Evolutionary conservation across 53 echinoderm and acorn worm species (phyloP), one percentile per base, ranked within the genome.

Genomic region (Zoroaster sp.): DNA sequence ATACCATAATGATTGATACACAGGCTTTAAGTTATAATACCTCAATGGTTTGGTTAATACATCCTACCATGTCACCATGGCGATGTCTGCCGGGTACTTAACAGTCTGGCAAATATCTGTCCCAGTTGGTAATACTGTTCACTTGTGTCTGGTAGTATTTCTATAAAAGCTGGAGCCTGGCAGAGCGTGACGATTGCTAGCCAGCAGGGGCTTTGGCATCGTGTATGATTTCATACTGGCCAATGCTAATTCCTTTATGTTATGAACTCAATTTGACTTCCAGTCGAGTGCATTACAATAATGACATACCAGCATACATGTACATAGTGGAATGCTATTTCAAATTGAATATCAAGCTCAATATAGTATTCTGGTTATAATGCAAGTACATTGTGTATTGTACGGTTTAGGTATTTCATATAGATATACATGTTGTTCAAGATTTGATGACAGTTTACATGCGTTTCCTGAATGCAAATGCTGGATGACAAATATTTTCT

Each of bases 1-100:
- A 83, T 20, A 77, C 45, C 33, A 31, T 13, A 20, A 49, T 85
- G 85, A 85, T 85, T 85, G 72, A 85, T 85, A 6, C 13, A 17
- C 69, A 23, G 83, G 69, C 34, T 51, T 32, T 51, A 17, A n/a
- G 23, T 35, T 46, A 36, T 72, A 85, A 69, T 85, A 47, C 85
- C 65, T 49, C 71, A 20, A 30, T 37, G 18, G 18, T 14, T 0
- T 69, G 85, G 85, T 68, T 36, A 69, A 85, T 37, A 31, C 85
- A 70, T 69, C 85, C 72, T 51, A 66, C 46, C 69, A 18, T 70
- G 85, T 85, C 70, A 47, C 85, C 85, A 85, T 85, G 85, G 70
- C 52, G 70, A 85, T 85, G 51, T n/a, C 47, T 5, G 49, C 25
- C 63, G 1, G n/a, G 52, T 32, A 12, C 30, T 46, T 78, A 69